Conservation (phyloP, 2,888 invertebrate genomes). For the Pachydiplax longipennis region DNA sequence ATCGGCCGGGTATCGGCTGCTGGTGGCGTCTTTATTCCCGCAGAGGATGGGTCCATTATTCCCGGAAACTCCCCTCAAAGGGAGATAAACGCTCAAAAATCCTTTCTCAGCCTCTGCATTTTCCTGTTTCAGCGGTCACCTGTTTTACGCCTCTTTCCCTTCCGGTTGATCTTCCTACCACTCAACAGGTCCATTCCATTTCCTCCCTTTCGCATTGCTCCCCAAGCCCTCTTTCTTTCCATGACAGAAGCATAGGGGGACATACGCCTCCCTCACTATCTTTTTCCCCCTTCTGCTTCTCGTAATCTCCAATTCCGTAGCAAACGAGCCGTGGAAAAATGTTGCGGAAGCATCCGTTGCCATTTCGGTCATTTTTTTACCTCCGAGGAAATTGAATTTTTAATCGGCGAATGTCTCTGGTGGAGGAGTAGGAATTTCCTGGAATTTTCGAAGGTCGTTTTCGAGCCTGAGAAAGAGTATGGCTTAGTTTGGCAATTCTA, state of each 20-base stretch:
- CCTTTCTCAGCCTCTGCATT: neutral
- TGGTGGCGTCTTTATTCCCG: neutral
- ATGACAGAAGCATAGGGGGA: neutral
- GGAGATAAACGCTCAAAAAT: neutral
- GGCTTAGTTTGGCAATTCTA: too few species aligned
- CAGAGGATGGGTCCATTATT: neutral
- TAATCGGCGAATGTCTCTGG: too few species aligned
- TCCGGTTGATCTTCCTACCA: slow-evolving; percentile 36
- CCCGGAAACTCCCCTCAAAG: neutral
- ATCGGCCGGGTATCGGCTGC: too few species aligned
- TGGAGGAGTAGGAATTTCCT: too few species aligned
- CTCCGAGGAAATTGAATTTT: too few species aligned
- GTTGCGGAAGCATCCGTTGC: neutral
- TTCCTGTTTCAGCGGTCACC: neutral
- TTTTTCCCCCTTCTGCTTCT: neutral
- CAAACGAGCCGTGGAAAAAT: neutral
- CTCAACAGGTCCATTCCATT: slow-evolving; percentile 21
- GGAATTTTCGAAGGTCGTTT: too few species aligned
- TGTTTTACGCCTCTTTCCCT: neutral
- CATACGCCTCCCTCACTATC: neutral
- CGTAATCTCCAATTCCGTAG: neutral
- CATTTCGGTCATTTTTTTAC: too few species aligned
- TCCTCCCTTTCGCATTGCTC: neutral
- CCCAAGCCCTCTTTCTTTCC: neutral
- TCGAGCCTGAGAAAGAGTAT: too few species aligned